Evolutionary conservation across 2,113 vertebrate species (phyloP).

Genomic region (Microcebus tavaratra): DNA sequence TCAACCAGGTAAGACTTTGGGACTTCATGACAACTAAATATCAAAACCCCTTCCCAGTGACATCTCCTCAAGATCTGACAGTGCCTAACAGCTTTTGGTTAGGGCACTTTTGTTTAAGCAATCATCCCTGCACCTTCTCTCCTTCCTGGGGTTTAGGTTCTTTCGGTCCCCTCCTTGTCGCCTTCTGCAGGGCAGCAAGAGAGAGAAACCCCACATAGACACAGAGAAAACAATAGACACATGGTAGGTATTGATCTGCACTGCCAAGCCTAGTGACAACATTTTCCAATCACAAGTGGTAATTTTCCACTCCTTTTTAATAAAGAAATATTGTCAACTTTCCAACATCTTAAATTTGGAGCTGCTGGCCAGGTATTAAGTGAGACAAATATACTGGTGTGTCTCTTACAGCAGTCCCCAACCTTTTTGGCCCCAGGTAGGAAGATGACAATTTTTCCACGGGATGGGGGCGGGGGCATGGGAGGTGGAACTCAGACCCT

Average conservation of each 20-base stretch:
- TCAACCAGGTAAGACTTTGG: background rate
- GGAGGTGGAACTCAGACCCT: too few species aligned
- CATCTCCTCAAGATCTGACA: background rate
- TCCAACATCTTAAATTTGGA: background rate
- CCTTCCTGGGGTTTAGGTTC: background rate
- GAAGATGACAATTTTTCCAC: too few species aligned
- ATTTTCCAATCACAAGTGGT: background rate
- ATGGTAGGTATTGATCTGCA: background rate
- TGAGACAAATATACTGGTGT: background rate
- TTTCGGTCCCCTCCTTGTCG: background rate
- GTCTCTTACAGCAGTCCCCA: background rate
- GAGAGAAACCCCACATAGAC: background rate
- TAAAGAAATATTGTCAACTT: background rate
- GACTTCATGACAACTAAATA: background rate
- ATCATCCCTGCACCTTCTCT: background rate
- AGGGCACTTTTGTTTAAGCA: background rate
- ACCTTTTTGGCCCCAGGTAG: too few species aligned
- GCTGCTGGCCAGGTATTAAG: background rate
- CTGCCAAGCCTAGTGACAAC: background rate
- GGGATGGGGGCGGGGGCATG: too few species aligned
- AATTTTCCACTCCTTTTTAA: conserved; percentile 15
- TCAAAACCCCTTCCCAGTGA: background rate
- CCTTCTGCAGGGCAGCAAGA: background rate
- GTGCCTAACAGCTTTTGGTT: background rate
- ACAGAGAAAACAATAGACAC: background rate